phyloP scores from a whole-genome alignment of 2,888 invertebrate species.

The Philonicus albiceps region DNA sequence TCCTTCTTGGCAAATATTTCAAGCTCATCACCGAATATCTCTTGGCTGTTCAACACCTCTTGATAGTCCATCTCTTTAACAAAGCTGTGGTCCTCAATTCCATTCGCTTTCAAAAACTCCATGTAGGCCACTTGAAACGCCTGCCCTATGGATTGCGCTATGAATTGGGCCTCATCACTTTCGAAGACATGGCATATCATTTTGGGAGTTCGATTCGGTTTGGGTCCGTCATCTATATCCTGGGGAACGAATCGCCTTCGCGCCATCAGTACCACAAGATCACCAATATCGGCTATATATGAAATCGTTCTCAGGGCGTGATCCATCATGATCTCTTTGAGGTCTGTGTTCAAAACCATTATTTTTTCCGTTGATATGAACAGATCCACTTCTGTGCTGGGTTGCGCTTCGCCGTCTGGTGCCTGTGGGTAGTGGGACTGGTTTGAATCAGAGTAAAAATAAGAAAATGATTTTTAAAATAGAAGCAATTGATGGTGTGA shows the following conservation, averaged over 20 bases:
- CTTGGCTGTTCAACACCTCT: constrained; percentile 98
- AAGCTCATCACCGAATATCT: constrained; percentile 97
- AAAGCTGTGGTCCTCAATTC: constrained; percentile 98
- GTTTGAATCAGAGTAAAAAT: not conserved
- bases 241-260: constrained; percentile 90
- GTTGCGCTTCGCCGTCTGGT: constrained; percentile 97
- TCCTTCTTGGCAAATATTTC: constrained; percentile 99
- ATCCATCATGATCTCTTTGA: constrained; percentile 99
- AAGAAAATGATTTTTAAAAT: not conserved
- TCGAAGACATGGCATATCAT: constrained; percentile 99
- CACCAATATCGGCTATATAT: constrained; percentile 99
- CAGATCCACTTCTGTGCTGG: constrained; percentile 97
- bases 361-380: constrained; percentile 99
- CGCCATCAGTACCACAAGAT: constrained; percentile 98
- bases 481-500: constrained; percentile 17
- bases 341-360: constrained; percentile 98
- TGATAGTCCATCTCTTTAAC: constrained; percentile 99
- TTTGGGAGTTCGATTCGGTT: constrained; percentile 88
- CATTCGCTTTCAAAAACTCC: constrained; percentile 99
- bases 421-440: constrained; percentile 70
- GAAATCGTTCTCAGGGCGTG: constrained; percentile 98
- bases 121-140: constrained; percentile 99
- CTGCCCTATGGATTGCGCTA: constrained; percentile 99
- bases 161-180: constrained; percentile 99
- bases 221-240: constrained; percentile 74